Conservation (phyloP, 2,888 invertebrate genomes). For the Lepeophtheirus nordmannii region DNA sequence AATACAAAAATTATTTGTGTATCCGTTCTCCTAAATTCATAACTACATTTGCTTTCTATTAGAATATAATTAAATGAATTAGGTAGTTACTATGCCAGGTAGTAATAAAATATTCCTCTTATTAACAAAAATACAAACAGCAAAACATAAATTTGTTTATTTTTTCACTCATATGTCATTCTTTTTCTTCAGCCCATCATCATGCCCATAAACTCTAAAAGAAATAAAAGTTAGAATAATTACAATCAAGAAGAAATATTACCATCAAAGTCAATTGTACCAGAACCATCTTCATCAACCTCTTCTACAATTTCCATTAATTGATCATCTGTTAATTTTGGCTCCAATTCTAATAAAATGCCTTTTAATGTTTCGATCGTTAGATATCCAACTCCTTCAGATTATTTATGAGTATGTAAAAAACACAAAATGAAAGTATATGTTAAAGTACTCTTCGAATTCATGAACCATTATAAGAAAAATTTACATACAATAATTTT, state of each 20-base stretch:
- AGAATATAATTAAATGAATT: too few species aligned
- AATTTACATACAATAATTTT: too few species aligned
- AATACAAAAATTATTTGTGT: too few species aligned
- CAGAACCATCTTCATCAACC: constrained; percentile 18
- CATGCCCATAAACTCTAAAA: constrained; percentile 19
- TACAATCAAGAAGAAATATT: not conserved
- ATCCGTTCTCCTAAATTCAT: too few species aligned
- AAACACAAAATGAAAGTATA: not conserved
- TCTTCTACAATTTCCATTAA: constrained; percentile 16
- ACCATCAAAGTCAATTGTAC: constrained; percentile 21
- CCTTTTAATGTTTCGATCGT: constrained; percentile 16
- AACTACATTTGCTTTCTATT: too few species aligned
- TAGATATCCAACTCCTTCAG: constrained; percentile 11
- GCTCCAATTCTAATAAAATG: constrained; percentile 18
- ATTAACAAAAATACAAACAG: too few species aligned
- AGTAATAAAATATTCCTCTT: too few species aligned
- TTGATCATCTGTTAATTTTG: constrained; percentile 9
- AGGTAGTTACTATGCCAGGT: too few species aligned
- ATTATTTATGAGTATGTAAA: not conserved
- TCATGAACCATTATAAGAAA: too few species aligned
- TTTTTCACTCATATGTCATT: too few species aligned
- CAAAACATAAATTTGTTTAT: too few species aligned
- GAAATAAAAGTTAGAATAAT: not conserved
- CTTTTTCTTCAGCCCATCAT: constrained; percentile 18
- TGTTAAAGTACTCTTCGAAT: not conserved